These are phyloP conservation scores for Monomorium pharaonis DNA, from an alignment of 1,140 invertebrate genomes.

Conservation along the genomic window DNA sequence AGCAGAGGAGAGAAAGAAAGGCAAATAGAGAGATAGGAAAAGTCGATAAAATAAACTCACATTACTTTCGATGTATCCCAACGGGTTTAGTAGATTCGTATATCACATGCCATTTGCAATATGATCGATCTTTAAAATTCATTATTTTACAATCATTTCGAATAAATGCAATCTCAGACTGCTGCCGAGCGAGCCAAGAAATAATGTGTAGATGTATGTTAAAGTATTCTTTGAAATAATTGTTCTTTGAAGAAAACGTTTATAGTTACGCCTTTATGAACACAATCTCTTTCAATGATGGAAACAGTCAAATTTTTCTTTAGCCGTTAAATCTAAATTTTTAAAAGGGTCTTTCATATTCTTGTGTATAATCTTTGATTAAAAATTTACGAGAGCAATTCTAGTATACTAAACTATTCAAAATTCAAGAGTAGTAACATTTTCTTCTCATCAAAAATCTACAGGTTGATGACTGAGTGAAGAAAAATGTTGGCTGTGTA, in stretches of 20 bases:
- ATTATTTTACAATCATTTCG: slow-evolving; percentile 14
- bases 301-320: neutral
- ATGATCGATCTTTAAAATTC: slow-evolving; percentile 4
- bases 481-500: neutral
- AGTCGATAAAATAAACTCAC: slow-evolving; percentile 53
- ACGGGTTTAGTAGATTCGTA: slow-evolving; percentile 24
- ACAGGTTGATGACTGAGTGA: neutral
- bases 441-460: neutral
- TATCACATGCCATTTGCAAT: neutral
- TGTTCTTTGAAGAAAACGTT: neutral
- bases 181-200: neutral
- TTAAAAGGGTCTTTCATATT: neutral
- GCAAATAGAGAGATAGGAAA: neutral
- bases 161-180: neutral
- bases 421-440: neutral
- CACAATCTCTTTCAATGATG: neutral
- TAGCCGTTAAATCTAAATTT: neutral
- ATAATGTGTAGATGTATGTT: neutral
- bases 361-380: neutral
- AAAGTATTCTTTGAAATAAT: neutral
- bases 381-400: neutral
- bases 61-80: slow-evolving; percentile 39
- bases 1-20: neutral
- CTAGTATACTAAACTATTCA: neutral
- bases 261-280: neutral